phyloP scores from a whole-genome alignment of 2,113 vertebrate species.

The Ceratotherium simum region DNA sequence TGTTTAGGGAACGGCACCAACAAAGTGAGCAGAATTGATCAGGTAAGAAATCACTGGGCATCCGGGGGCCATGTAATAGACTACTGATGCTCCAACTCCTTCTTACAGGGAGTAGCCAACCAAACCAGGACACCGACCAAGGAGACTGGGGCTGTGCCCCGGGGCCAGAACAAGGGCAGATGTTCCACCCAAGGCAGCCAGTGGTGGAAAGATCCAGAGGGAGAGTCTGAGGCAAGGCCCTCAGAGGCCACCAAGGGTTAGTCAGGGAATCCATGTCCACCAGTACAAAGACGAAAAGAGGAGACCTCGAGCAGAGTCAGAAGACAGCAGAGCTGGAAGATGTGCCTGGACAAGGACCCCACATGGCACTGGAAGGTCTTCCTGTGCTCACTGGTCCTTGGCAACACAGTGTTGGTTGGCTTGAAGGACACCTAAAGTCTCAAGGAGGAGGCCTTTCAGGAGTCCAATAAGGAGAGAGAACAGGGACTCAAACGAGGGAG shows the following conservation, averaged over 20 bases:
- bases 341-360: not conserved
- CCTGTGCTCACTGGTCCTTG: not conserved
- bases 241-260: not conserved
- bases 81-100: not conserved
- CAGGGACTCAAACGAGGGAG: accelerated
- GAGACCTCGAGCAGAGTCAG: not conserved
- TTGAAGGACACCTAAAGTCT: not conserved
- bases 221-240: not conserved
- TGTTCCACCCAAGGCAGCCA: not conserved
- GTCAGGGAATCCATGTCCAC: not conserved
- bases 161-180: not conserved
- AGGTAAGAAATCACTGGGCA: not conserved
- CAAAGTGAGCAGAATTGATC: not conserved
- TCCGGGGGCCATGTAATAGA: not conserved
- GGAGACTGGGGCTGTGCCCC: not conserved
- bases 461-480: not conserved
- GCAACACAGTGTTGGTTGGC: not conserved
- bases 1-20: not conserved
- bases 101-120: not conserved
- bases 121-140: not conserved
- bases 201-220: not conserved
- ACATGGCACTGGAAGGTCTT: not conserved
- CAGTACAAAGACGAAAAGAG: not conserved
- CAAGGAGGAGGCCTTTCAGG: not conserved
- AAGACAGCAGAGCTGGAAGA: not conserved